These are phyloP conservation scores for Pituophis catenifer DNA, from an alignment of 2,113 vertebrate species.

Conservation along the genomic window DNA sequence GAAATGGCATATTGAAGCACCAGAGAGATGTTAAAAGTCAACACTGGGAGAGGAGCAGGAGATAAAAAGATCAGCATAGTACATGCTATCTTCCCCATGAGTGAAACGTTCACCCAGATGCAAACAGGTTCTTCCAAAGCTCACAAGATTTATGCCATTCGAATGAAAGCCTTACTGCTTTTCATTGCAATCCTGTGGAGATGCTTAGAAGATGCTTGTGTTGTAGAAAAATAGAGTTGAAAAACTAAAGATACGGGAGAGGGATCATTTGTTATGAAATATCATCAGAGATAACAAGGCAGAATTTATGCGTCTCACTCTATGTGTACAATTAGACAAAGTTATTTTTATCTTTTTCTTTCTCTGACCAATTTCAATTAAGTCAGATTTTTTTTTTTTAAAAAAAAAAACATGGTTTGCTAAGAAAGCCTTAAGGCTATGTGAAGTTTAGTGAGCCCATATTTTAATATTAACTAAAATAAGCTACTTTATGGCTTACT, in stretches of 20 bases:
- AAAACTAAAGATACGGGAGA: not conserved
- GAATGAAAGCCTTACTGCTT: not conserved
- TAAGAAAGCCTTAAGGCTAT: not conserved
- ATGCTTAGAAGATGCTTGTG: constrained; percentile 18
- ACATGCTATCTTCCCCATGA: not conserved
- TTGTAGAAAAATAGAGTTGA: not conserved
- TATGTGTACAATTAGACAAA: not conserved
- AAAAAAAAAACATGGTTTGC: not conserved
- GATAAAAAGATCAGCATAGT: not conserved
- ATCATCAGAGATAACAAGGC: not conserved
- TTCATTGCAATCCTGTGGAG: constrained; percentile 21
- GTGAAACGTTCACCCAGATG: not conserved
- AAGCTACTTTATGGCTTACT: not conserved
- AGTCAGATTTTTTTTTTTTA: not conserved
- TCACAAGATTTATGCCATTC: not conserved
- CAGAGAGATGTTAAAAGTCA: not conserved
- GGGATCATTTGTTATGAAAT: not conserved
- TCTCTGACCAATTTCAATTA: not conserved
- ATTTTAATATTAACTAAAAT: not conserved
- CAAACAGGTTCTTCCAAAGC: not conserved
- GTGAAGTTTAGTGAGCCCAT: not conserved
- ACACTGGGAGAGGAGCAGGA: not conserved
- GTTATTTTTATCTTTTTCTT: not conserved
- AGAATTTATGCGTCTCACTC: not conserved
- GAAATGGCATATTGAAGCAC: constrained; percentile 8